Percentiles rank a stretch among this genome's conserved stretches.
Conservation (phyloP, 1,140 invertebrate species). For the Pseudoatta argentina region DNA sequence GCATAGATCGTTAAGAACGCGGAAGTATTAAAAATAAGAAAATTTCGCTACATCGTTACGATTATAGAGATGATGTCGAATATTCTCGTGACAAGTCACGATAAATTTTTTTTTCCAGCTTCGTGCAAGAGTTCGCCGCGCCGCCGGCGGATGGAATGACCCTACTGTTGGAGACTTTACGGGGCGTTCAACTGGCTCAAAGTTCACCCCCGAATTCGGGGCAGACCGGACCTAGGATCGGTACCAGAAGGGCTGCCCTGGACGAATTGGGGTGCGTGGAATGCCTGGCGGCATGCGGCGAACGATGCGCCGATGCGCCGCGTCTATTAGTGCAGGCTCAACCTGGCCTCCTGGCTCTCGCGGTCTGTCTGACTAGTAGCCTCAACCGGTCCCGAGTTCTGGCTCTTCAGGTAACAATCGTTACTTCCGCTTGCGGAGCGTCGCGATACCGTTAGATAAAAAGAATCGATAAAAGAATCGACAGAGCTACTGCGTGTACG, state of each 20-base stretch:
- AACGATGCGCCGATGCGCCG: conserved; percentile 91
- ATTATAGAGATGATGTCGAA: neutral
- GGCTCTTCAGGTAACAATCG: conserved; percentile 91
- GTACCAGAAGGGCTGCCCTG: conserved; percentile 89
- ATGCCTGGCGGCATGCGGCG: conserved; percentile 93
- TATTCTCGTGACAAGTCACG: neutral
- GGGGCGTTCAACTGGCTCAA: conserved; percentile 93
- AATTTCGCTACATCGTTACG: neutral
- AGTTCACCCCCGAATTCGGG: conserved; percentile 85
- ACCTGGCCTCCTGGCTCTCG: conserved; percentile 94
- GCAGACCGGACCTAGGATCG: conserved; percentile 84
- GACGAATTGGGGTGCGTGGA: conserved; percentile 96
- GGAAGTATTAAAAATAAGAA: neutral
- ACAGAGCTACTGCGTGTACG: neutral
- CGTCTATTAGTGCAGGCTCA: conserved; percentile 91
- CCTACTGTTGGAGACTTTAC: conserved; percentile 92
- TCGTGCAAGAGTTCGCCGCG: conserved; percentile 95
- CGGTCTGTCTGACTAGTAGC: conserved; percentile 95
- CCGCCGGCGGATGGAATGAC: conserved; percentile 94
- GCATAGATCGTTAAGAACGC: neutral
- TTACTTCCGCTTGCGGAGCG: conserved; percentile 62
- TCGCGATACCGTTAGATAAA: conserved; percentile 67
- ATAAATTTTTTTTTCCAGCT: conserved; percentile 87
- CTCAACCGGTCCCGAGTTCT: conserved; percentile 93
- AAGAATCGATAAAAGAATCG: conserved; percentile 30